Evolutionary conservation across 1,140 invertebrate genomes (phyloP), one percentile per base, ranked within the genome.

Genomic region (Teleopsis dalmanni): DNA sequence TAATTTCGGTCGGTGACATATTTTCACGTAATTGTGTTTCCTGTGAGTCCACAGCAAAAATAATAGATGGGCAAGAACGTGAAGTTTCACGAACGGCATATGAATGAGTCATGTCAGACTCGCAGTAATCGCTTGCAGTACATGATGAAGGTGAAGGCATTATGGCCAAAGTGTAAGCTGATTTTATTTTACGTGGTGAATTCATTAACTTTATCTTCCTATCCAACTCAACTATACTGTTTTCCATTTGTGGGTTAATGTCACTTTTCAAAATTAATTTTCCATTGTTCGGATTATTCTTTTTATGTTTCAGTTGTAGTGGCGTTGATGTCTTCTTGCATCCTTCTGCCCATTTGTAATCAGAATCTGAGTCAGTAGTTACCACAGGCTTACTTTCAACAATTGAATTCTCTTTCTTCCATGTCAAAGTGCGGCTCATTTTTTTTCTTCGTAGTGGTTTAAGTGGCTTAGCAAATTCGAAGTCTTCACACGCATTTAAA

Each of bases 401-500:
- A 46, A 62, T 58, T 0, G 64, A 62, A 38, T 57, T 61, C 14
- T 68, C 65, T 45, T 67, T 68, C 33, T 67, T 67, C 64, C 64
- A 68, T 25, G 58, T 61, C 5, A 68, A 43, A 7, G 58, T 63
- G 22, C 64, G 64, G 3, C 65, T 61, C 56, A 65, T 56, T 48
- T 67, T 67, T 62, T 68, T 68, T 49, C 63, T 66, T n/a, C 64
- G 64, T n/a, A 57, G 54, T 6, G 59, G 59, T 3, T 62, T 56
- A 36, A 57, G 46, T 0, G 64, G 61, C 26, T 62, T 62, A 3
- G 41, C 37, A 38, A 61, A 59, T 3, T 64, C 58, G 29, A 62
- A 59, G 0, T 64, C 55, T 5, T 35, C 14, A 13, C 0, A n/a
- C 16, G 8, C 46, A 3, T 25, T 16, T 40, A 25, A 27, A 40